Percentiles rank a stretch among this genome's conserved stretches.
Evolutionary conservation across 64 coral and sea anemone species (phyloP).

Genomic region (Montipora foliosa): DNA sequence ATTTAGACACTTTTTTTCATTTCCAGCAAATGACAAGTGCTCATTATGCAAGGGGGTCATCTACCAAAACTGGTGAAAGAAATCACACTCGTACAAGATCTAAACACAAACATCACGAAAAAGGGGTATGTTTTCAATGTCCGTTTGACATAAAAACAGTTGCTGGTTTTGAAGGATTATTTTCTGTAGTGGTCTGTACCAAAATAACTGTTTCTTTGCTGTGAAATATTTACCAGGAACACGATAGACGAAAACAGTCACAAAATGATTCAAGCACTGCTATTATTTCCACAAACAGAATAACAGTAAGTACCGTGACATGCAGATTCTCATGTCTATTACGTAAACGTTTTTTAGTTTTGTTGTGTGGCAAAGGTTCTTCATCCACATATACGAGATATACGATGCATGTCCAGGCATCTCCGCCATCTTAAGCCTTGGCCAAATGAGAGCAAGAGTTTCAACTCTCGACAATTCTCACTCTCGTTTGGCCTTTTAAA

Average conservation of each 20-base stretch:
- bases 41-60: background rate
- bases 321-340: too few relatives aligned
- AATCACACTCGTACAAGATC: background rate
- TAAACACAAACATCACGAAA: background rate
- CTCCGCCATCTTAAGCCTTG: too few relatives aligned
- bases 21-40: constrained; percentile 42
- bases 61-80: background rate
- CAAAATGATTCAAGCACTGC: constrained; percentile 9
- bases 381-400: too few relatives aligned
- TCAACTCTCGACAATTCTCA: too few relatives aligned
- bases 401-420: too few relatives aligned
- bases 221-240: background rate
- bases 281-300: constrained; percentile 65
- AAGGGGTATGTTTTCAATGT: background rate
- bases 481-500: too few relatives aligned
- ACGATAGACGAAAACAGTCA: background rate
- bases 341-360: too few relatives aligned
- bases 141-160: background rate
- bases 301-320: constrained; percentile 45
- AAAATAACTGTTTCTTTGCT: background rate
- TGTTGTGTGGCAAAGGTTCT: too few relatives aligned
- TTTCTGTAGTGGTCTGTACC: background rate
- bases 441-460: too few relatives aligned
- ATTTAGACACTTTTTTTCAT: too few relatives aligned
- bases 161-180: too few relatives aligned